phyloP scores from a whole-genome alignment of 2,113 vertebrate genomes.

The Pseudorhombus dupliciocellatus region DNA sequence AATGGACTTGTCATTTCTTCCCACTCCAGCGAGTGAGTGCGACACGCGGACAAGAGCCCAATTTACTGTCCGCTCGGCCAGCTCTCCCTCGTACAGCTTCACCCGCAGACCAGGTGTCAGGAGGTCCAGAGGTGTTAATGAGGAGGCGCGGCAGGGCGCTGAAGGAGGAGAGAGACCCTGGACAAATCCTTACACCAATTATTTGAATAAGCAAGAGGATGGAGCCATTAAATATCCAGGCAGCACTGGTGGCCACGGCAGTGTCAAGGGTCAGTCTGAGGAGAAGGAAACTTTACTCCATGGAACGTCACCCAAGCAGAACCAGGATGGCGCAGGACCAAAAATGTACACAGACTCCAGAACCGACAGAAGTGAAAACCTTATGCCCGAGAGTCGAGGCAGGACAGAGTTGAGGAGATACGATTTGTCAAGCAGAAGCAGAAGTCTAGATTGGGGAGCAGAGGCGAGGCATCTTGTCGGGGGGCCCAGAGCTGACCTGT shows the following conservation, averaged over 20 bases:
- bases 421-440: conserved; percentile 60
- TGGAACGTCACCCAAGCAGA: conserved; percentile 12
- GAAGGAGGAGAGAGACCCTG: background rate
- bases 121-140: conserved; percentile 3
- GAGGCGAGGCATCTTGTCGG: conserved; percentile 11
- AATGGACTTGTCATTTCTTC: conserved; percentile 68
- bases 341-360: conserved; percentile 25
- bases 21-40: conserved; percentile 37
- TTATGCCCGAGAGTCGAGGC: conserved; percentile 30
- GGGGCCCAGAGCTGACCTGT: background rate
- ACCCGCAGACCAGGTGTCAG: conserved; percentile 40
- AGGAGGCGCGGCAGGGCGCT: background rate
- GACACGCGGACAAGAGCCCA: conserved; percentile 16
- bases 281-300: conserved; percentile 21
- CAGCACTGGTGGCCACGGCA: conserved; percentile 2
- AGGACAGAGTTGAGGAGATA: conserved; percentile 53
- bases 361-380: conserved; percentile 18
- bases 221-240: conserved; percentile 17
- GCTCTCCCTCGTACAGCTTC: conserved; percentile 54
- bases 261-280: conserved; percentile 24
- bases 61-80: conserved; percentile 77
- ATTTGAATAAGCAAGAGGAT: conserved; percentile 14
- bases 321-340: conserved; percentile 34
- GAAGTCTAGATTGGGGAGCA: conserved; percentile 72
- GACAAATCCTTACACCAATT: conserved; percentile 18